phyloP scores from a whole-genome alignment of 2,888 invertebrate genomes.

The Trichopria drosophilae region DNA sequence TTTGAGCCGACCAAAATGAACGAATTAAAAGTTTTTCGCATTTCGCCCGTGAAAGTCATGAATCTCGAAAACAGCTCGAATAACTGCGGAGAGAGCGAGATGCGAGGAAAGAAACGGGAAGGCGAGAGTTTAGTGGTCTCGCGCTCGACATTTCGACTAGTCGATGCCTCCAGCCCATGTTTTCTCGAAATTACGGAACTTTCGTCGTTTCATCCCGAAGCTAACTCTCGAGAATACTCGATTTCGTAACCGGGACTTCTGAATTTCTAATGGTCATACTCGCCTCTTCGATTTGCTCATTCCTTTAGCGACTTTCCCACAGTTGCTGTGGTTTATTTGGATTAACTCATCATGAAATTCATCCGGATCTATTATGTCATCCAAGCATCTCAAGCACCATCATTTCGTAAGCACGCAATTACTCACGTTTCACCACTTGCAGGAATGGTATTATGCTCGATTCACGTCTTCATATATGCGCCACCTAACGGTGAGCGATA shows the following conservation, averaged over 20 bases:
- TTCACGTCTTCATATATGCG: too few species aligned
- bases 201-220: slow-evolving; percentile 53
- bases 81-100: not conserved
- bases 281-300: too few species aligned
- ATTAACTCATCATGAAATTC: too few species aligned
- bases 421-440: too few species aligned
- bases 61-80: slow-evolving; percentile 14
- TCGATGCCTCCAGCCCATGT: slow-evolving; percentile 41
- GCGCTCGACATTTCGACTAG: slow-evolving; percentile 56
- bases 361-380: too few species aligned
- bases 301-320: too few species aligned
- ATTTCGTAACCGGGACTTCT: slow-evolving; percentile 33
- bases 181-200: slow-evolving; percentile 50
- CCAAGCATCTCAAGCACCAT: too few species aligned
- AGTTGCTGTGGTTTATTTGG: too few species aligned
- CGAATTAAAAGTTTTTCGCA: slow-evolving; percentile 58
- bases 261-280: slow-evolving; percentile 42
- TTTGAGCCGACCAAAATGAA: slow-evolving; percentile 56
- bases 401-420: too few species aligned
- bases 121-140: slow-evolving; percentile 47
- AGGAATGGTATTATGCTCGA: too few species aligned
- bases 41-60: slow-evolving; percentile 38
- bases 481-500: too few species aligned
- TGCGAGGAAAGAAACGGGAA: not conserved
- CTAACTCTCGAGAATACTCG: slow-evolving; percentile 24